Conservation (phyloP, 2,113 vertebrate genomes). For the Strix aluco region DNA sequence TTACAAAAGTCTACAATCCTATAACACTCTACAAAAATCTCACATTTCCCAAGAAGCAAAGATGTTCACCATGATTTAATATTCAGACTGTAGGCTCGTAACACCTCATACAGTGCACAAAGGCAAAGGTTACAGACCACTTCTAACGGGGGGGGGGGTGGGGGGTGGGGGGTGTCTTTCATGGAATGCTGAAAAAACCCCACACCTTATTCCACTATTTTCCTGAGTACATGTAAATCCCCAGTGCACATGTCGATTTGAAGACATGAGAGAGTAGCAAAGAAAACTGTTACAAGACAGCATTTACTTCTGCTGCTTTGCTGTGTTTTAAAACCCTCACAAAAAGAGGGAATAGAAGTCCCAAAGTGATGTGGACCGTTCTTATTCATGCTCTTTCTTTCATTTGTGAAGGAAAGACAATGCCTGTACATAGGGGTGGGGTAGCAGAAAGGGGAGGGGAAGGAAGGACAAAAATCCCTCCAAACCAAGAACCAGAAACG, state of each 20-base stretch:
- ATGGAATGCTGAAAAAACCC: neutral
- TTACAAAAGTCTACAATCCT: neutral
- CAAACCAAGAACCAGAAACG: neutral
- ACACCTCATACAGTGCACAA: neutral
- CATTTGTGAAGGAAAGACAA: neutral
- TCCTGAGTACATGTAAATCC: neutral
- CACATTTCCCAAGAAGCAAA: neutral
- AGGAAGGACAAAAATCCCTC: neutral
- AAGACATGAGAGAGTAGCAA: neutral
- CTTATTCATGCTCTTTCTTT: neutral
- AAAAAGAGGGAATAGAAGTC: neutral
- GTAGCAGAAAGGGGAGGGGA: neutral
- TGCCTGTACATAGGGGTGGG: fast-evolving
- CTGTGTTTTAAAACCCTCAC: neutral
- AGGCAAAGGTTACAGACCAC: neutral
- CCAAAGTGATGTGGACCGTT: neutral
- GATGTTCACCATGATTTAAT: neutral
- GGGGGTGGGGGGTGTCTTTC: neutral
- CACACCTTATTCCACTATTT: neutral
- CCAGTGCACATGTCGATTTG: fast-evolving
- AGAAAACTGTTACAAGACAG: neutral
- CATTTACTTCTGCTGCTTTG: neutral
- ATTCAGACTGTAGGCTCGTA: neutral
- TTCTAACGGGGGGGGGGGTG: neutral
- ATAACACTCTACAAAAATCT: neutral